phyloP scores from a whole-genome alignment of 2,888 invertebrate species.

The Pseudococcus jackbeardsleyi region DNA sequence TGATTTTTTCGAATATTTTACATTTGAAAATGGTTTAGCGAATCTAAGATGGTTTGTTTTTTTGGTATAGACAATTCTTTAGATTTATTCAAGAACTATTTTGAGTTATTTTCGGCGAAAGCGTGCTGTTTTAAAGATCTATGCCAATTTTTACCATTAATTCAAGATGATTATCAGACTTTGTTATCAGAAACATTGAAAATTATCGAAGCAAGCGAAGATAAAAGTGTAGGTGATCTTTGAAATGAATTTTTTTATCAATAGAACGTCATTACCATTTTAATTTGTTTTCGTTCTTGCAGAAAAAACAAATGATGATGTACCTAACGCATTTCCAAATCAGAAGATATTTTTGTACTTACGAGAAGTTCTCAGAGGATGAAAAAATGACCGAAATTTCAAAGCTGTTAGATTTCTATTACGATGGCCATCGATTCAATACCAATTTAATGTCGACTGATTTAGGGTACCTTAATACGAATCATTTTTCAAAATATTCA shows the following conservation, averaged over 20 bases:
- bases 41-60: background rate
- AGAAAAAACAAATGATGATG: slow-evolving; percentile 64
- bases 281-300: background rate
- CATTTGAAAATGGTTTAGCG: background rate
- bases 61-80: slow-evolving; percentile 70
- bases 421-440: slow-evolving; percentile 61
- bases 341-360: slow-evolving; percentile 47
- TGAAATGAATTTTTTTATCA: background rate
- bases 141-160: slow-evolving; percentile 81
- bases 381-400: slow-evolving; percentile 54
- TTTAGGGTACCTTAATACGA: slow-evolving; percentile 33
- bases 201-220: slow-evolving; percentile 10
- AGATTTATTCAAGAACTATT: slow-evolving; percentile 83
- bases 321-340: slow-evolving; percentile 61
- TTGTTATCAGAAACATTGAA: slow-evolving; percentile 11
- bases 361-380: slow-evolving; percentile 42
- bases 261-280: background rate
- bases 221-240: slow-evolving; percentile 19
- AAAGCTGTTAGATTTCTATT: slow-evolving; percentile 54
- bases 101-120: slow-evolving; percentile 85
- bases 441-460: slow-evolving; percentile 59
- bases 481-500: background rate
- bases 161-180: slow-evolving; percentile 73
- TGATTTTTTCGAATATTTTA: slow-evolving; percentile 30
- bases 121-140: slow-evolving; percentile 89